A percentile compares a stretch with the other conserved stretches of the same genome.
Evolutionary conservation across 2,797 vertebrate genomes (phyloP).

Genomic region (Amniataba percoides): DNA sequence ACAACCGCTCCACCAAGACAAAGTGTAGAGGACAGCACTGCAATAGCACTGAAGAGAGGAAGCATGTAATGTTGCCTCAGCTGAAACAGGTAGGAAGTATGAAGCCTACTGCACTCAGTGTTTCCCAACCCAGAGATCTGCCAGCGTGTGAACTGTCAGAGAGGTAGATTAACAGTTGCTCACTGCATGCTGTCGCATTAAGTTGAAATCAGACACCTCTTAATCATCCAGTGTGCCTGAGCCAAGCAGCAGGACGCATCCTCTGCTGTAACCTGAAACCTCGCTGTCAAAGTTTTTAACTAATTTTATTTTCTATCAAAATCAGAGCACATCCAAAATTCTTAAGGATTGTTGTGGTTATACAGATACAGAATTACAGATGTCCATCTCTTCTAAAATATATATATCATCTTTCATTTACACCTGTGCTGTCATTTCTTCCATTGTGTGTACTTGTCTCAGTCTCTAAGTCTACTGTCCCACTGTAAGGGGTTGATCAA

Average conservation of each 20-base stretch:
- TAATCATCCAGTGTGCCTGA: slow-evolving; percentile 19
- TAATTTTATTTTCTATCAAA: no score
- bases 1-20: not conserved
- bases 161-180: not conserved
- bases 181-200: not conserved
- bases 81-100: not conserved
- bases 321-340: no score
- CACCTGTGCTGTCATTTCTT: not conserved
- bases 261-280: not conserved
- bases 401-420: not conserved
- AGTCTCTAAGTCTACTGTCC: not conserved
- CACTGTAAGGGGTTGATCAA: not conserved
- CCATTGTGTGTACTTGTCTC: not conserved
- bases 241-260: slow-evolving; percentile 3
- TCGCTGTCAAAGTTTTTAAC: slow-evolving; percentile 1
- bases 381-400: not conserved
- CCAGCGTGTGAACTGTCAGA: not conserved
- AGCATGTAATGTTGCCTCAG: not conserved
- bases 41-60: not conserved
- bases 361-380: no score
- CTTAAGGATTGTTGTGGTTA: no score
- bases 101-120: not conserved
- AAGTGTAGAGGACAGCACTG: not conserved
- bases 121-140: not conserved
- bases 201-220: slow-evolving; percentile 38